Evolutionary conservation across 1,140 invertebrate genomes (phyloP).

Genomic region (Ceratosolen fusciceps): DNA sequence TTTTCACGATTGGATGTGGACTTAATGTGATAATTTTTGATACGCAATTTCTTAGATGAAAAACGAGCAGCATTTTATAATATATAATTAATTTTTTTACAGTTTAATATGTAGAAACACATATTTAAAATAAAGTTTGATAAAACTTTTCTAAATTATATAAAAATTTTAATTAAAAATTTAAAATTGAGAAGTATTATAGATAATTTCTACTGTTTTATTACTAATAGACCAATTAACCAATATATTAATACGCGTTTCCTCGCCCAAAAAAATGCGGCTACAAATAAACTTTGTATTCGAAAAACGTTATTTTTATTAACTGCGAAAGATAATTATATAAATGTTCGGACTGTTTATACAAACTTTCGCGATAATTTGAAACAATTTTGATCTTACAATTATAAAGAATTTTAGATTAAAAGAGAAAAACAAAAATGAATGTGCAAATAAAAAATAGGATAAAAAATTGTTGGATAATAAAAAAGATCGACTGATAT

Average conservation of each 20-base stretch:
- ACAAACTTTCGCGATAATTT: no score
- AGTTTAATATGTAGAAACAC: no score
- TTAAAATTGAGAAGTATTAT: no score
- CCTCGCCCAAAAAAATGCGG: neutral
- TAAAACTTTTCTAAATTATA: no score
- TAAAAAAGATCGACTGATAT: neutral
- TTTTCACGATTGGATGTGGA: neutral
- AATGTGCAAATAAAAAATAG: neutral
- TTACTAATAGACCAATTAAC: no score
- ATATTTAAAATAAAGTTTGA: no score
- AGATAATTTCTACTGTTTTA: no score
- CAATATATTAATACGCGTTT: neutral
- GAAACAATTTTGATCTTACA: no score
- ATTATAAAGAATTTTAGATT: neutral
- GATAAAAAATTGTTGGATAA: neutral
- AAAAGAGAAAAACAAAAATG: neutral
- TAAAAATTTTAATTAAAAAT: no score
- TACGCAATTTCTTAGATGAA: neutral
- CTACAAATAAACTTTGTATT: neutral
- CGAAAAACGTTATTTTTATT: no score
- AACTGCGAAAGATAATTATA: slow-evolving; percentile 16
- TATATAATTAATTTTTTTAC: no score
- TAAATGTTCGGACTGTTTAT: neutral
- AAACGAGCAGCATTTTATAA: no score
- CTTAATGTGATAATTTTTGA: slow-evolving; percentile 14